Evolutionary conservation across 2,888 invertebrate species (phyloP).

Genomic region (Drosophila quinaria): DNA sequence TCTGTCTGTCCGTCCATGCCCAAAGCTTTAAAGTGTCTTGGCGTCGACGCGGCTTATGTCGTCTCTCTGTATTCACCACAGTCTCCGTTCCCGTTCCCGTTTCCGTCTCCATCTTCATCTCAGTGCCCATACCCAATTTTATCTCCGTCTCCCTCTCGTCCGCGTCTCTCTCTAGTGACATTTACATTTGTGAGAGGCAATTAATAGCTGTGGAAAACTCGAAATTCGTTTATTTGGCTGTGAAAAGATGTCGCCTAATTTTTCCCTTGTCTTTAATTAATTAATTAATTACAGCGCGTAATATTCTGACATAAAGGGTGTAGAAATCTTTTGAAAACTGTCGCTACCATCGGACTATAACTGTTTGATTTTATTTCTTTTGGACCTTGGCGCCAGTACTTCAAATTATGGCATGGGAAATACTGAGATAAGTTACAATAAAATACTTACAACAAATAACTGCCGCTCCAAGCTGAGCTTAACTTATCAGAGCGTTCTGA

Average conservation of each 20-base stretch:
- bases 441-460: conserved; percentile 8
- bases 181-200: conserved; percentile 77
- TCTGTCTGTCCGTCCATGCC: conserved; percentile 29
- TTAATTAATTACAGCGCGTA: conserved; percentile 72
- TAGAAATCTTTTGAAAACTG: conserved; percentile 49
- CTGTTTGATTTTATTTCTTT: conserved; percentile 26
- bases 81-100: conserved; percentile 7
- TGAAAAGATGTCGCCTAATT: conserved; percentile 79
- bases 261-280: conserved; percentile 57
- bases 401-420: conserved; percentile 38
- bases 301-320: conserved; percentile 40
- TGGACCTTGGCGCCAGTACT: conserved; percentile 50
- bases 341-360: conserved; percentile 22
- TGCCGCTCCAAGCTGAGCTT: conserved; percentile 5
- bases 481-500: conserved; percentile 32
- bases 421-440: conserved; percentile 33
- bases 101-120: not conserved
- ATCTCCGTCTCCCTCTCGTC: not conserved
- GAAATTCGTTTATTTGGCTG: conserved; percentile 62
- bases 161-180: conserved; percentile 37
- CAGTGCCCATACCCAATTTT: not conserved
- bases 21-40: conserved; percentile 84
- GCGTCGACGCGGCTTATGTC: conserved; percentile 80
- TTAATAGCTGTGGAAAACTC: conserved; percentile 79
- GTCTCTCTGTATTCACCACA: conserved; percentile 37